A percentile compares a stretch with the other conserved stretches of the same genome.
Evolutionary conservation across 2,888 invertebrate genomes (phyloP).

Genomic region (Mythimna vitellina): DNA sequence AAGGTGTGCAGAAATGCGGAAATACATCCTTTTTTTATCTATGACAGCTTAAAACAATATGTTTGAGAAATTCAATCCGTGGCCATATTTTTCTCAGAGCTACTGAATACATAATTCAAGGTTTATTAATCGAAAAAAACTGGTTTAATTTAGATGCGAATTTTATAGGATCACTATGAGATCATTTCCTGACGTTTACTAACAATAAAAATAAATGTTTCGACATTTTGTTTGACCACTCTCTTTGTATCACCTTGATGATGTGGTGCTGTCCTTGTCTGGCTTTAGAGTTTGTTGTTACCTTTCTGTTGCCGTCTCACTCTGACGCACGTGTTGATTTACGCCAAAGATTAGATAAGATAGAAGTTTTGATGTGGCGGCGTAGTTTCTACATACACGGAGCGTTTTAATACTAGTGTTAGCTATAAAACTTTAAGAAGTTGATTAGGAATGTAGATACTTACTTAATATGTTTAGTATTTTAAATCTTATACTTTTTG

Average conservation of each 20-base stretch:
- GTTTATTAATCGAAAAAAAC: constrained; percentile 61
- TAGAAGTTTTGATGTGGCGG: constrained; percentile 18
- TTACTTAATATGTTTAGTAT: too few species aligned
- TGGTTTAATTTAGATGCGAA: constrained; percentile 68
- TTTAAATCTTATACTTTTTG: too few species aligned
- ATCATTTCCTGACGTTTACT: constrained; percentile 82
- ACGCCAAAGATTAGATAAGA: constrained; percentile 74
- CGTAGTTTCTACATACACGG: constrained; percentile 36
- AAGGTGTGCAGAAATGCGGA: constrained; percentile 29
- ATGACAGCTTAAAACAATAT: constrained; percentile 1
- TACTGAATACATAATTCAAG: constrained; percentile 63
- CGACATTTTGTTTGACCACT: constrained; percentile 81
- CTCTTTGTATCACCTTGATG: constrained; percentile 84
- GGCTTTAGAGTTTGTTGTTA: constrained; percentile 59
- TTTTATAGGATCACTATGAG: constrained; percentile 74
- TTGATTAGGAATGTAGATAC: too few species aligned
- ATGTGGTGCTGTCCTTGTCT: constrained; percentile 74
- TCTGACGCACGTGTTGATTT: constrained; percentile 82
- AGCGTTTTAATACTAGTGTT: neutral
- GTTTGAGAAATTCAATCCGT: constrained; percentile 25
- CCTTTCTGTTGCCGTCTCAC: constrained; percentile 75
- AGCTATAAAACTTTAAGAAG: too few species aligned
- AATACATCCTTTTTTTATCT: constrained; percentile 26
- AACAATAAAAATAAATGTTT: constrained; percentile 80
- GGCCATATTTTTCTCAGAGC: constrained; percentile 20